phyloP scores from a whole-genome alignment of 2,113 vertebrate species.

The Fukomys damarensis region DNA sequence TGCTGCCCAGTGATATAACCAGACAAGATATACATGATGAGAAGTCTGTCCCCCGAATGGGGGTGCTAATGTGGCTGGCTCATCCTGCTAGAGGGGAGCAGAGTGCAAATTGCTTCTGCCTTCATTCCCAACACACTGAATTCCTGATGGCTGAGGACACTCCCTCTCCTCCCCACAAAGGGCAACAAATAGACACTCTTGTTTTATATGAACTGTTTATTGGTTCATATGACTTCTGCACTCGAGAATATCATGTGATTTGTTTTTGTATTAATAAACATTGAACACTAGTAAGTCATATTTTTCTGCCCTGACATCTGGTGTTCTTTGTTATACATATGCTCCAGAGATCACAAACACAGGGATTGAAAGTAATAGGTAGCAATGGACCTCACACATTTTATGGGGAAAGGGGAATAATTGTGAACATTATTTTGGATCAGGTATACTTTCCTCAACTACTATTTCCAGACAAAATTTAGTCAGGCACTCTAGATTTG shows the following conservation, averaged over 20 bases:
- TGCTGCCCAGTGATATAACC: not conserved
- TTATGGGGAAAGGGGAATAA: not conserved
- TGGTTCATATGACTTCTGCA: not conserved
- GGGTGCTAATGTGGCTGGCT: not conserved
- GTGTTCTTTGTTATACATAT: not conserved
- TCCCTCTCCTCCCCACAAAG: not conserved
- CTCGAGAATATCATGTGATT: not conserved
- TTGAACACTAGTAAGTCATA: not conserved
- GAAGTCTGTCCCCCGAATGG: not conserved
- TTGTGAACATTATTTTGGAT: not conserved
- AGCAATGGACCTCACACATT: not conserved
- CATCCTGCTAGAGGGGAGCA: accelerated
- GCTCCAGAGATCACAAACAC: not conserved
- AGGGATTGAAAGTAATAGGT: not conserved
- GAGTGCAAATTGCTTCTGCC: not conserved
- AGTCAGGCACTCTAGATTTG: not conserved
- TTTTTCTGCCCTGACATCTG: not conserved
- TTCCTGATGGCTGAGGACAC: not conserved
- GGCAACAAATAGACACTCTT: not conserved
- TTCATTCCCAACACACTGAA: not conserved
- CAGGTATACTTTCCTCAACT: not conserved
- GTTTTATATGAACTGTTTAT: not conserved
- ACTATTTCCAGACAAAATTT: not conserved
- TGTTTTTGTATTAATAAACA: not conserved
- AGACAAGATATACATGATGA: not conserved